Conservation (phyloP, 2,888 invertebrate species). For the Amaurobius ferox region DNA sequence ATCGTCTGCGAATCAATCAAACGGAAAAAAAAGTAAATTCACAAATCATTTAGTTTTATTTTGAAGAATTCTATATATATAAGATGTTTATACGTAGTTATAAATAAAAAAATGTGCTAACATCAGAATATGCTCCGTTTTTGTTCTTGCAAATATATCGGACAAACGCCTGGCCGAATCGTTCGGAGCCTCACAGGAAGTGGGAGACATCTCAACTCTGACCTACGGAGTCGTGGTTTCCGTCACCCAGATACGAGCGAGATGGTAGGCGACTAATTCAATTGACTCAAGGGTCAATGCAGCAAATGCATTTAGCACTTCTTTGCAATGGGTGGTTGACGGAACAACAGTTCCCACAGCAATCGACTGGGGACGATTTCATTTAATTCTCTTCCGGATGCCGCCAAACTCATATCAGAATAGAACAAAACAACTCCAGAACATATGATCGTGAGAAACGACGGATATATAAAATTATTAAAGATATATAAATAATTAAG, state of each 20-base stretch:
- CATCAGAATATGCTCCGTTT: too few species aligned
- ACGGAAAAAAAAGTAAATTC: too few species aligned
- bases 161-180: background rate
- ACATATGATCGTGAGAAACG: too few species aligned
- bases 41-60: too few species aligned
- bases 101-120: too few species aligned
- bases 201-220: background rate
- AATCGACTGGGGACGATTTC: background rate
- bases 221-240: constrained; percentile 5
- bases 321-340: background rate
- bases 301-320: constrained; percentile 5
- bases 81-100: too few species aligned
- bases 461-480: too few species aligned
- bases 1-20: too few species aligned
- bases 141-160: constrained; percentile 7
- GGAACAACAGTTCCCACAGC: background rate
- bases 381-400: background rate
- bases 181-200: background rate
- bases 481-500: too few species aligned
- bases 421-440: too few species aligned
- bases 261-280: background rate
- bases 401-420: background rate
- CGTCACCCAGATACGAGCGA: background rate
- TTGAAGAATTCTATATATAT: too few species aligned
- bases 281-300: background rate